Evolutionary conservation across 2,888 invertebrate species (phyloP).

Genomic region (Diachrysia chrysitis): DNA sequence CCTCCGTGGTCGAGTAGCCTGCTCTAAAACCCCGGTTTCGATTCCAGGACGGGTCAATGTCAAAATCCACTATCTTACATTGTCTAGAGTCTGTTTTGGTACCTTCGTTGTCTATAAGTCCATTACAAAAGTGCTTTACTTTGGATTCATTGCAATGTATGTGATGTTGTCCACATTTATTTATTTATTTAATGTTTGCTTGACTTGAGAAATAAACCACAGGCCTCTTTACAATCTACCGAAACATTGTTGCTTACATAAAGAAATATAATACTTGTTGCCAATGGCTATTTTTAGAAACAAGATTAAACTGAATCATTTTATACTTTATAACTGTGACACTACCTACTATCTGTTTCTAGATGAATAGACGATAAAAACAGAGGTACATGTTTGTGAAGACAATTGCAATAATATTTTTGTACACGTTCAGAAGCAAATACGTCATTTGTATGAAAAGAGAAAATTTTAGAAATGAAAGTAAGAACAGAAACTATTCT

Average conservation of each 20-base stretch:
- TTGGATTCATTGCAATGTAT: too few species aligned
- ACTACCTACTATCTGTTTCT: conserved; percentile 1
- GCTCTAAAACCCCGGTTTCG: too few species aligned
- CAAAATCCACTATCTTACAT: too few species aligned
- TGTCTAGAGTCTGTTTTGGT: too few species aligned
- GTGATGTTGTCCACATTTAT: too few species aligned
- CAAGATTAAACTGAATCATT: background rate
- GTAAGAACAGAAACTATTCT: too few species aligned
- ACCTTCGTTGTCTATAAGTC: too few species aligned
- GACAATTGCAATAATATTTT: conserved; percentile 4
- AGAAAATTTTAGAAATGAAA: background rate
- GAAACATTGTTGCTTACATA: background rate
- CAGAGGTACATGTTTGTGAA: background rate
- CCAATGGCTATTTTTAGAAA: background rate
- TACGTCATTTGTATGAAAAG: background rate
- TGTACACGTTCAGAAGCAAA: too few species aligned
- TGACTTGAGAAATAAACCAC: background rate
- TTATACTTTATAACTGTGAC: background rate
- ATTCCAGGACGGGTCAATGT: too few species aligned
- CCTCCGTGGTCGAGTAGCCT: too few species aligned
- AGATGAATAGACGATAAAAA: background rate
- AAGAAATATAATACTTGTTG: background rate
- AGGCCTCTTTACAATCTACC: background rate
- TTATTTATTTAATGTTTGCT: too few species aligned
- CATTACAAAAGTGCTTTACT: too few species aligned